Base-by-base conservation (phyloP, 2,113 vertebrate genomes). In the Hippopotamus amphibius region DNA sequence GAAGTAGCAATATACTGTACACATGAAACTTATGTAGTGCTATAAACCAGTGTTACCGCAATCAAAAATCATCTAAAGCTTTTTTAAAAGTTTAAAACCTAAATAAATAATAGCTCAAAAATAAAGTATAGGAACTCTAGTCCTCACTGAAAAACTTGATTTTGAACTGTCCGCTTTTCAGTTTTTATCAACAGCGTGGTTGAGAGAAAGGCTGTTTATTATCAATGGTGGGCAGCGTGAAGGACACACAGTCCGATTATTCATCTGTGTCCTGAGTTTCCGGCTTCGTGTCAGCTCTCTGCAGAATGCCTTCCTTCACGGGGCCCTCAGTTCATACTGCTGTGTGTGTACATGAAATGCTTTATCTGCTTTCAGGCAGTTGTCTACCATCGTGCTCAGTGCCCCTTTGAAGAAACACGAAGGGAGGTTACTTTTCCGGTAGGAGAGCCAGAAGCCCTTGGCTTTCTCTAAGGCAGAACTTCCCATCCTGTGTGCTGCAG, bases 91-190 rank as follows among this genome's bases (percentile, higher is more conserved):
- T 57, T 80, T 37, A 15, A 80, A 80, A 57, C n/a, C 55, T 57
- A 80, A 37, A n/a, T 13, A 80, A 80, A 26, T 80, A 80, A 37
- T 55, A 80, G 53, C 22, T 24, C 37, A 55, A 79, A 50, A 57
- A 26, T n/a, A 37, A 77, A 43, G 59, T 28, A 22, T 19, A 65
- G 16, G 57, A 69, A 65, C 37, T 57, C 79, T 53, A 69, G 21
- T 24, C 11, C 14, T 96, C 87, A 41, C 30, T 10, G 5, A 24
- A 85, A 91, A 68, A 19, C 48, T 7, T 53, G 28, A 80, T 74
- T 79, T 82, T 84, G 69, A 96, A 76, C n/a, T 24, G 7, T 16
- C 14, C 57, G 43, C 41, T 65, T 96, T 53, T 63, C 30, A 68
- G 30, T 43, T 89, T 77, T 83, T 77, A 59, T 92, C 28, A 17